Evolutionary conservation across 2,113 vertebrate species (phyloP).

Genomic region (Cephalopterus ornatus): DNA sequence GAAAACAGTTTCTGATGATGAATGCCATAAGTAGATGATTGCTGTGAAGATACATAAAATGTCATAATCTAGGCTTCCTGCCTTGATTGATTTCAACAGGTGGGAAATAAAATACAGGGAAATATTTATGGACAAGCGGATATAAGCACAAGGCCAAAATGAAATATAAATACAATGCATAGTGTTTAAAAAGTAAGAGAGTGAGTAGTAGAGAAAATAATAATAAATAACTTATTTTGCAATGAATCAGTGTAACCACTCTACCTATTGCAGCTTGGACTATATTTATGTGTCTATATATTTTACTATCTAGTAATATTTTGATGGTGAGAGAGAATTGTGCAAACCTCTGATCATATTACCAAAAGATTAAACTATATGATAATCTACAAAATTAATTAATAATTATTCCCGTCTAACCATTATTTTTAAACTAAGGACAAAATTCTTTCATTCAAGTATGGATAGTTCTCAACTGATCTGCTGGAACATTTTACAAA

Average conservation of each 20-base stretch:
- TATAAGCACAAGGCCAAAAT: conserved; percentile 29
- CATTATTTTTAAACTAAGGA: not conserved
- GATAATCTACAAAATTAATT: not conserved
- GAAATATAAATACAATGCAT: not conserved
- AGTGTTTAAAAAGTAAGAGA: not conserved
- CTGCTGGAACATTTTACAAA: not conserved
- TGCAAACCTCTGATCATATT: not conserved
- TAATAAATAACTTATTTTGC: not conserved
- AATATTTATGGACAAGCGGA: conserved; percentile 34
- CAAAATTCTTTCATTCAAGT: not conserved
- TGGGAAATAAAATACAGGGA: conserved; percentile 50
- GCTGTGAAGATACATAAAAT: conserved; percentile 47
- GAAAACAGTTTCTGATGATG: conserved; percentile 52
- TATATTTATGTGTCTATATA: not conserved
- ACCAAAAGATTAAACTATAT: not conserved
- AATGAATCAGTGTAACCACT: not conserved
- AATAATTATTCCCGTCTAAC: not conserved
- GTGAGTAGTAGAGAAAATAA: not conserved
- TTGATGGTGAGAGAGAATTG: not conserved
- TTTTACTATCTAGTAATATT: not conserved
- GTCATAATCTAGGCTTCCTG: conserved; percentile 33
- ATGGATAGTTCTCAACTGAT: not conserved
- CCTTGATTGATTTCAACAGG: conserved; percentile 50
- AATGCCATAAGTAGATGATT: conserved; percentile 23
- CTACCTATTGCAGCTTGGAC: not conserved